Percentiles rank a stretch among this genome's conserved stretches.
Evolutionary conservation across 92 coral and sea anemone genomes (phyloP).

Genomic region (Chrysogorgia sp.): DNA sequence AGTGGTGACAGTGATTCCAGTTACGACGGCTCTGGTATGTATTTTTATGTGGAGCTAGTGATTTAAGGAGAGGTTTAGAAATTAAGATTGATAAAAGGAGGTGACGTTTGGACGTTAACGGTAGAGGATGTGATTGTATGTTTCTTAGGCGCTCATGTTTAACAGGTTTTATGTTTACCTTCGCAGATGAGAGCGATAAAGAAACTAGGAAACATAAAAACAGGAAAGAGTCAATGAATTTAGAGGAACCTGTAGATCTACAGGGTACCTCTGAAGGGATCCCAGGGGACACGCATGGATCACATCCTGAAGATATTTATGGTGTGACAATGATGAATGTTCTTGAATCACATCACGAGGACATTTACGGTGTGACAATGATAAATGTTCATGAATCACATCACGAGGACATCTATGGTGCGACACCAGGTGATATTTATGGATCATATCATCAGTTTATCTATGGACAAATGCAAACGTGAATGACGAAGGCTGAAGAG

Average conservation of each 20-base stretch:
- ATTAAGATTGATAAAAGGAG: no score
- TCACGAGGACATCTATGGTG: background rate
- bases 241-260: background rate
- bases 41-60: no score
- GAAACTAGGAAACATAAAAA: background rate
- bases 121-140: no score
- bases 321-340: background rate
- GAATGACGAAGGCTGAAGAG: background rate
- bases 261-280: background rate
- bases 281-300: background rate
- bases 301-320: background rate
- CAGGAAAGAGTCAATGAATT: background rate
- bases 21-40: background rate
- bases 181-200: background rate
- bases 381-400: background rate
- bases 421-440: constrained; percentile 5
- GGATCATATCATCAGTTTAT: background rate
- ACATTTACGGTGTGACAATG: background rate
- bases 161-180: no score
- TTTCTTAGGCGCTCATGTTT: no score
- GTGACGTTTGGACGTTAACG: no score
- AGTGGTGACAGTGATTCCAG: background rate
- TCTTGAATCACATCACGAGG: background rate
- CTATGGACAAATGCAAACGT: background rate
- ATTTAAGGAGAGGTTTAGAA: no score